Evolutionary conservation across 2,797 vertebrate genomes (phyloP), one percentile per base, ranked within the genome.

Genomic region (Neosilurus hyrtlii): DNA sequence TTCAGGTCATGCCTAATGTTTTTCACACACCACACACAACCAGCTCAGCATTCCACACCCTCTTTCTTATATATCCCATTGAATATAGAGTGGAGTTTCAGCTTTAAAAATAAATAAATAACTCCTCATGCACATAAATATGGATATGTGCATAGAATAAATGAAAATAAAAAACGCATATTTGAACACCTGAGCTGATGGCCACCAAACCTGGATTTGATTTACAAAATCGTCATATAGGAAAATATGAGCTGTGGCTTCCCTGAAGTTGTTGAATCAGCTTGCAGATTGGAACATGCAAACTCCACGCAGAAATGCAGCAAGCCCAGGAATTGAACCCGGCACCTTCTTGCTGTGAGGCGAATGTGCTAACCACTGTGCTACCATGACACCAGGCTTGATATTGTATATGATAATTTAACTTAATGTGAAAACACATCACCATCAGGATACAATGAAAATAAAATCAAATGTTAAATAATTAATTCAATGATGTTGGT

Each of bases 31-130:
- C 70, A 22, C 51, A 35, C 52, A 86, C 80, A 73, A 62, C 51
- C 80, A 73, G 67, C 63, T 86, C 79, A 56, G 85, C 85, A 86
- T 86, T 89, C 86, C 77, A 72, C 85, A 87, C 75, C 51, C 12
- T 16, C 51, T 68, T 66, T 51, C 24, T 20, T 66, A 79, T 66
- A 65, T 43, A 18, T 3, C 9, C 43, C 3, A 26, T 24, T 63
- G 43, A 78, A 49, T 51, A 51, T 51, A n/a, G 2, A 15, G 75
- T 18, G n/a, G 20, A 16, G 59, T 24, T 49, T 62, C 6, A 51
- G 57, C 59, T 59, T 57, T 30, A 9, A 24, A 72, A 72, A 72
- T 9, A 30, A 30, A 30, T 30, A 30, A 30, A 30, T 30, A 30
- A 30, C 18, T 57, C 15, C 10, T 15, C 12, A 57, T 18, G 15